Base-by-base conservation (phyloP, 2,797 vertebrate genomes). In the Salarias fasciatus region DNA sequence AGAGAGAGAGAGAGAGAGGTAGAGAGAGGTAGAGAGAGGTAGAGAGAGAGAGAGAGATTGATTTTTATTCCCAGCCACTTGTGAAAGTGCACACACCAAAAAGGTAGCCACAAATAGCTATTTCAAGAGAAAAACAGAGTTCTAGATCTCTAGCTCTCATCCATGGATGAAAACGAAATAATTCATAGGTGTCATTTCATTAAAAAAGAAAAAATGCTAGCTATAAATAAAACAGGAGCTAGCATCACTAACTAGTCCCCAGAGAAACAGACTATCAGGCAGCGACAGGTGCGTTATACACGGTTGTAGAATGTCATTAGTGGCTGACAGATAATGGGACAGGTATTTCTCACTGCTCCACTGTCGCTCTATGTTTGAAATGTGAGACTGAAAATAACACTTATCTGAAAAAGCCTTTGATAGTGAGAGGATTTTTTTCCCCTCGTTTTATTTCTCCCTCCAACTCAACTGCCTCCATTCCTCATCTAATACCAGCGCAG, bases 181-280 rank as follows among this genome's bases (percentile, higher is more conserved):
- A 80, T 85, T 65, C 66, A 80, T 61, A 47, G 64, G 53, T 82
- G 83, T 84, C 63, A 78, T 84, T 77, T 81, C 79, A 87, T 88
- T 88, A 87, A 79, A 86, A 24, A 24, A 24, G 2, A 24, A 2
- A 24, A 2, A 24, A 24, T 84, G 55, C 1, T 12, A 3, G 77
- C 84, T 91, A 89, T 90, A 91, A 92, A 92, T 90, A 91, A 89
- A 87, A 61, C 56, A 65, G 73, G 11, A 68, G 72, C 80, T 77
- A 75, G 80, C 82, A 67, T 86, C 52, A 18, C 82, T 86, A 88
- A 90, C 87, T 87, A 82, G 86, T 83, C 88, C 69, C 89, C 57
- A 36, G 87, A 85, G 89, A 74, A 59, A 63, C 56, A 66, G 65
- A 14, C 75, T 69, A 81, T 79, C 76, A 86, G 66, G 71, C 68